phyloP scores from a whole-genome alignment of 2,888 invertebrate genomes.

The Mamestra brassicae region DNA sequence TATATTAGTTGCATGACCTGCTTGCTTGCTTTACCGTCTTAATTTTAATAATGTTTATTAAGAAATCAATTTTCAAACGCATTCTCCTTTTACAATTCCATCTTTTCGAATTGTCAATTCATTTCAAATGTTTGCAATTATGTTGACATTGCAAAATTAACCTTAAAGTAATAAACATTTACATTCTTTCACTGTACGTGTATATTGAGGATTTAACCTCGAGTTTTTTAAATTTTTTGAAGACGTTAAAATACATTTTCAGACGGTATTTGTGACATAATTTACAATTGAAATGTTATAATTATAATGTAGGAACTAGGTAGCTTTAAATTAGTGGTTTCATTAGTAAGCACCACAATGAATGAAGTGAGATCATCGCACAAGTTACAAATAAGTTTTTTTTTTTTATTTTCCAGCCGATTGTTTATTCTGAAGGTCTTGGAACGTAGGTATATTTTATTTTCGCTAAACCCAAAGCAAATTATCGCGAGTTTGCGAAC shows the following conservation, averaged over 20 bases:
- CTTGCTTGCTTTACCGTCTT: not conserved
- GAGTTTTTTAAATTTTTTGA: too few species aligned
- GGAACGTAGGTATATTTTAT: conserved; percentile 19
- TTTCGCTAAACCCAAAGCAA: conserved; percentile 5
- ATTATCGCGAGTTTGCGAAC: conserved; percentile 24
- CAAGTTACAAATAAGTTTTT: conserved; percentile 11
- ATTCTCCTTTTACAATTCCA: too few species aligned
- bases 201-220: too few species aligned
- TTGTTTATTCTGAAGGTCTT: conserved; percentile 20
- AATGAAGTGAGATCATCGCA: conserved; percentile 29
- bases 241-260: too few species aligned
- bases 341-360: not conserved
- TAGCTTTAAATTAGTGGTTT: conserved; percentile 8
- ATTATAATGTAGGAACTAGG: not conserved
- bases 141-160: too few species aligned
- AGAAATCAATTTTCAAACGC: too few species aligned
- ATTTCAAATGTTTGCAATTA: too few species aligned
- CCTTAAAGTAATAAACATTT: too few species aligned
- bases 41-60: too few species aligned
- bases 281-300: not conserved
- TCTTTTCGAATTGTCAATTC: too few species aligned
- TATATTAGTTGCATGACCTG: conserved; percentile 27
- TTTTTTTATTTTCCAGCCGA: conserved; percentile 2
- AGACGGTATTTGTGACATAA: not conserved
- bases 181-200: too few species aligned